Percentiles rank a stretch among this genome's conserved stretches.
Evolutionary conservation across 1,140 invertebrate genomes (phyloP).

Genomic region (Apis laboriosa): DNA sequence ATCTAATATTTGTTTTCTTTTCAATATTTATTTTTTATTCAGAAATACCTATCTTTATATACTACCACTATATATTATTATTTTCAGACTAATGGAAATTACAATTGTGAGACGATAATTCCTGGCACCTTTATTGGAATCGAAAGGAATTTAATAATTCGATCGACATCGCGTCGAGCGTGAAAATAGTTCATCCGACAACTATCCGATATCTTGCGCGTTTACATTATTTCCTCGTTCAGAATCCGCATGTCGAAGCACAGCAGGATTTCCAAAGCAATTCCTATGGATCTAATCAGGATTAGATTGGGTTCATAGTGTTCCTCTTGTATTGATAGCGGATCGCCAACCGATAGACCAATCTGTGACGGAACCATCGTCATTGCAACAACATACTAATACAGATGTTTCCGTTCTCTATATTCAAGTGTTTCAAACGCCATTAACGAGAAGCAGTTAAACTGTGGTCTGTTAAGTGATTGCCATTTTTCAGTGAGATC

Average conservation of each 20-base stretch:
- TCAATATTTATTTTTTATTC: too few relatives aligned
- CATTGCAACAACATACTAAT: slow-evolving; percentile 30
- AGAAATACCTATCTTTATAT: too few relatives aligned
- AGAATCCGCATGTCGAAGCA: too few relatives aligned
- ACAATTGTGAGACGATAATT: too few relatives aligned
- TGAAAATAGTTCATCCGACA: not conserved
- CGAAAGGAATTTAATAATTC: not conserved
- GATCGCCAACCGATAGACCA: slow-evolving; percentile 23
- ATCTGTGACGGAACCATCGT: slow-evolving; percentile 35
- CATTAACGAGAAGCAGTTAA: slow-evolving; percentile 24
- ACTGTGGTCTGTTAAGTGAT: not conserved
- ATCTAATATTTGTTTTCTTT: too few relatives aligned
- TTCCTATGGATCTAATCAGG: slow-evolving; percentile 39
- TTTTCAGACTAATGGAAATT: too few relatives aligned
- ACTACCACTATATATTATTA: too few relatives aligned
- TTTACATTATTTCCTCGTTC: not conserved
- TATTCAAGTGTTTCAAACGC: not conserved
- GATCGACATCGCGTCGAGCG: not conserved
- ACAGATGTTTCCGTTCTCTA: slow-evolving; percentile 14
- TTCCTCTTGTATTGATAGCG: slow-evolving; percentile 25
- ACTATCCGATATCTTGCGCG: not conserved
- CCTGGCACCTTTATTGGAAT: not conserved
- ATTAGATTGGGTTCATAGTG: slow-evolving; percentile 32
- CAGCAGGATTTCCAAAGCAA: slow-evolving; percentile 6
- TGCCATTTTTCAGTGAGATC: not conserved